Conservation (phyloP, 1,140 invertebrate genomes). For the Cydia amplana region DNA sequence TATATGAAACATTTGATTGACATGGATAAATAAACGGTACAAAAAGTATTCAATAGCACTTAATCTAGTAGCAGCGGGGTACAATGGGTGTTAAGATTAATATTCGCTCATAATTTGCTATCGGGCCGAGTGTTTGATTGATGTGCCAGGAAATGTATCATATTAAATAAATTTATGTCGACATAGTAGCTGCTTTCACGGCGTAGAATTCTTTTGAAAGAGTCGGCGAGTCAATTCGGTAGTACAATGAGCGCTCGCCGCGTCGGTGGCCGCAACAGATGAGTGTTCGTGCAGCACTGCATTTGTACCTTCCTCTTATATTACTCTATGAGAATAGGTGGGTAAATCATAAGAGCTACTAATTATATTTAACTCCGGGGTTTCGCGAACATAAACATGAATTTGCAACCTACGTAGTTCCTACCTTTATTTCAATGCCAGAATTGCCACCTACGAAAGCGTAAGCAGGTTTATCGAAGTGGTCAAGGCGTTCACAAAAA, state of each 20-base stretch:
- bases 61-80: constrained; percentile 29
- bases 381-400: constrained; percentile 30
- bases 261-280: constrained; percentile 51
- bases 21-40: constrained; percentile 30
- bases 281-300: neutral
- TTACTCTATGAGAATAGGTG: constrained; percentile 34
- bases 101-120: constrained; percentile 43
- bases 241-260: constrained; percentile 55
- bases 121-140: constrained; percentile 54
- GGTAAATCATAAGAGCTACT: constrained; percentile 32
- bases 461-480: too few species aligned
- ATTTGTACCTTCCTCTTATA: constrained; percentile 36
- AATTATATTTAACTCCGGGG: too few species aligned
- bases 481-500: too few species aligned
- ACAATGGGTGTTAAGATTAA: constrained; percentile 38
- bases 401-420: too few species aligned
- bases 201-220: constrained; percentile 57
- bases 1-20: constrained; percentile 18
- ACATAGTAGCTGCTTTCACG: constrained; percentile 61
- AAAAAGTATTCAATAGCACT: constrained; percentile 33
- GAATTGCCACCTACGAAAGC: too few species aligned
- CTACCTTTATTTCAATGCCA: too few species aligned
- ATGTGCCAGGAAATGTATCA: constrained; percentile 65
- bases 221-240: constrained; percentile 62
- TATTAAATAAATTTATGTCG: constrained; percentile 67